Evolutionary conservation across 2,113 vertebrate genomes (phyloP).

Genomic region (Conger conger): DNA sequence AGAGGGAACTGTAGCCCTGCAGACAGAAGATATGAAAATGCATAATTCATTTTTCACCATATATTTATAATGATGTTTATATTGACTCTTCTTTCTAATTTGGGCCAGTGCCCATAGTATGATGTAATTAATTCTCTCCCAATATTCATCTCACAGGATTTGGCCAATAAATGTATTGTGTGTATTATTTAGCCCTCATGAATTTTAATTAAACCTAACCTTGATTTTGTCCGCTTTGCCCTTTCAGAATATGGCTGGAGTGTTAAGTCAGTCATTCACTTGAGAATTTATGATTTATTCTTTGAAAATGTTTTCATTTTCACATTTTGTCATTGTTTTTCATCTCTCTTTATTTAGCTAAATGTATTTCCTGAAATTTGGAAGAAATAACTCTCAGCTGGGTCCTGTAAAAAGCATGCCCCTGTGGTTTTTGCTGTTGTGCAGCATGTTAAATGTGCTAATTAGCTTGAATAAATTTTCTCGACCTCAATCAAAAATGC

Average conservation of each 20-base stretch:
- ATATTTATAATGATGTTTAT: constrained; percentile 2
- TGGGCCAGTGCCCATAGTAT: neutral
- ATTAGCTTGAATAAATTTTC: neutral
- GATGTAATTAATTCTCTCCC: neutral
- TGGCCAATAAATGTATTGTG: constrained; percentile 1
- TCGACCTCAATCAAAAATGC: too few species aligned
- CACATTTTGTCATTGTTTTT: too few species aligned
- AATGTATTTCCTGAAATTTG: neutral
- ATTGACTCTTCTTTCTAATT: neutral
- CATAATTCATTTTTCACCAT: constrained; percentile 1
- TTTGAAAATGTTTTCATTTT: neutral
- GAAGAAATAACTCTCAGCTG: neutral
- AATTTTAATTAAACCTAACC: neutral
- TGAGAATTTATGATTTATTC: neutral
- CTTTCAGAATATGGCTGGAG: neutral
- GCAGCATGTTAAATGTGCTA: neutral
- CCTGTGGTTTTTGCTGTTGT: neutral
- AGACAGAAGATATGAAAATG: constrained; percentile 9
- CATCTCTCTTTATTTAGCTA: neutral
- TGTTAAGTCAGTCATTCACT: neutral
- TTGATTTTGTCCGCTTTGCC: neutral
- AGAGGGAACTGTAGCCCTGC: neutral
- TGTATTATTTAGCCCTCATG: neutral
- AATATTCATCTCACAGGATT: neutral
- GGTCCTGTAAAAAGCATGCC: neutral